phyloP scores from a whole-genome alignment of 1,140 invertebrate species.

The Maniola jurtina region DNA sequence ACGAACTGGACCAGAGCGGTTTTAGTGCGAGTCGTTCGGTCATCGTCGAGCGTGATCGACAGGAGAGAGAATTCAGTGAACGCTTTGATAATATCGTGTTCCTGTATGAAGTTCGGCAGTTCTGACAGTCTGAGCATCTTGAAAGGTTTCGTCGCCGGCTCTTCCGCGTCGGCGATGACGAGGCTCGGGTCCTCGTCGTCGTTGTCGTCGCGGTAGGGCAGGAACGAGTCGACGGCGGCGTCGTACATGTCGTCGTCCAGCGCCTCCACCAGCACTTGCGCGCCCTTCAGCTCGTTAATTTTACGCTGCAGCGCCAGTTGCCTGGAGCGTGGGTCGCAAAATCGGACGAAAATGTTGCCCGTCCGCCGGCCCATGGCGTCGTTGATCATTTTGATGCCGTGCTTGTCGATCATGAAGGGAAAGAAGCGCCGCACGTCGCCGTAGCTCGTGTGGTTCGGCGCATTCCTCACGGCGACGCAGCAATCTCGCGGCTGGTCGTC shows the following conservation, averaged over 20 bases:
- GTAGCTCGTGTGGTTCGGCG: constrained; percentile 84
- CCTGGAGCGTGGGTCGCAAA: constrained; percentile 83
- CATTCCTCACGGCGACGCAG: constrained; percentile 86
- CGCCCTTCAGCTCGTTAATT: constrained; percentile 80
- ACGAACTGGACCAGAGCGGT: constrained; percentile 87
- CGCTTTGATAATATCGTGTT: constrained; percentile 87
- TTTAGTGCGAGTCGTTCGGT: constrained; percentile 79
- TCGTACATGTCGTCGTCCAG: constrained; percentile 83
- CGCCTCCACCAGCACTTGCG: constrained; percentile 80
- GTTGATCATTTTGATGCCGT: constrained; percentile 91
- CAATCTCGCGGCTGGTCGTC: constrained; percentile 50
- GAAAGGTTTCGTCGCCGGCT: constrained; percentile 31
- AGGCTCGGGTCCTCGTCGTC: constrained; percentile 45
- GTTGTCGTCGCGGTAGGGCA: constrained; percentile 73
- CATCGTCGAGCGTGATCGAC: constrained; percentile 83
- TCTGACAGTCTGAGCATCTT: constrained; percentile 83
- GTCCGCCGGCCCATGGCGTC: constrained; percentile 88
- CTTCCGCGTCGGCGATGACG: constrained; percentile 42
- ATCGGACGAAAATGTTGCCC: constrained; percentile 89
- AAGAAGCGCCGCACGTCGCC: constrained; percentile 91
- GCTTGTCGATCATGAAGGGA: constrained; percentile 86
- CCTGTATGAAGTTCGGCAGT: constrained; percentile 86
- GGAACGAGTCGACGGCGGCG: constrained; percentile 82
- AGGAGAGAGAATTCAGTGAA: constrained; percentile 86
- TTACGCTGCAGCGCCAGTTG: constrained; percentile 83